Conservation (phyloP, 2,888 invertebrate genomes). For the Ectropis crepuscularia region DNA sequence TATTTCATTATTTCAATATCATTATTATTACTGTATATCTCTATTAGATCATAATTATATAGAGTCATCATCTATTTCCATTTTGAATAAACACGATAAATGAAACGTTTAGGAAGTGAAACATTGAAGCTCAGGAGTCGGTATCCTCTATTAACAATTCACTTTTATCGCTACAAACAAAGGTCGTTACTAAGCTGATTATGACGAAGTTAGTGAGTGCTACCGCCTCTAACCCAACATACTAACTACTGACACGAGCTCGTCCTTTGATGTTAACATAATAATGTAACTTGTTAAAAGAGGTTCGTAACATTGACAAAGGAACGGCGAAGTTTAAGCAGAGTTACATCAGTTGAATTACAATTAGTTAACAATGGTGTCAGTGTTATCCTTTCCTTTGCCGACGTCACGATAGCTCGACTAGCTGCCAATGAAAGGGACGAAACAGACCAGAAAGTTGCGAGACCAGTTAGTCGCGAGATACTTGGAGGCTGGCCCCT, state of each 20-base stretch:
- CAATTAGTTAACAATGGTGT: constrained; percentile 35
- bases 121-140: constrained; percentile 10
- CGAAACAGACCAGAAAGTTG: constrained; percentile 71
- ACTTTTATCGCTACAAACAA: constrained; percentile 17
- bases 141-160: constrained; percentile 21
- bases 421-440: constrained; percentile 57
- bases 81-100: constrained; percentile 30
- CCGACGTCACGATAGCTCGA: constrained; percentile 57
- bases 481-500: constrained; percentile 81
- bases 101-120: constrained; percentile 7
- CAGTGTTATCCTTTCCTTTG: constrained; percentile 55
- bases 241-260: constrained; percentile 27
- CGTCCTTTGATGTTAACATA: constrained; percentile 29
- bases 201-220: constrained; percentile 16
- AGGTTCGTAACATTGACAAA: constrained; percentile 43
- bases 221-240: constrained; percentile 11
- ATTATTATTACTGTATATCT: background rate
- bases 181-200: constrained; percentile 14
- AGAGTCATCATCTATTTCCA: background rate
- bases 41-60: background rate
- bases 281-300: constrained; percentile 35
- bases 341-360: constrained; percentile 31
- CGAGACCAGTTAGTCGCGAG: constrained; percentile 64
- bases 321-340: constrained; percentile 35
- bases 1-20: background rate